Conservation (phyloP, 1,140 invertebrate genomes). For the Trichonephila clavipes region DNA sequence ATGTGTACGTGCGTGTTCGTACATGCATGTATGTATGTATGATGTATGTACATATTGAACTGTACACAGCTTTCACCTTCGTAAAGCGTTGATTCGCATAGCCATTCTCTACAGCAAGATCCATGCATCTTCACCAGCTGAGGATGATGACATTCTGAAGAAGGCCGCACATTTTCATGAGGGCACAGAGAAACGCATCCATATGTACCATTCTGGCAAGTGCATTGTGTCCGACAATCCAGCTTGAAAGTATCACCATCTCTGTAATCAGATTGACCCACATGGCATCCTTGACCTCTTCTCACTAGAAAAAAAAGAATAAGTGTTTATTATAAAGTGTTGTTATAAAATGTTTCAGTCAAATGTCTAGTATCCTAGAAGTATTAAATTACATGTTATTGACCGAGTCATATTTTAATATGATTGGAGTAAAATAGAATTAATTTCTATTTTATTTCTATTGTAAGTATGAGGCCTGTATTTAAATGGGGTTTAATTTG, state of each 20-base stretch:
- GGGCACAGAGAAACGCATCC: conserved; percentile 88
- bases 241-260: conserved; percentile 86
- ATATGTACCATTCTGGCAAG: conserved; percentile 86
- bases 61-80: conserved; percentile 46
- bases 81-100: conserved; percentile 70
- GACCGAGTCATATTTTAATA: too few relatives aligned
- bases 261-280: conserved; percentile 84
- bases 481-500: too few relatives aligned
- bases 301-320: conserved; percentile 78
- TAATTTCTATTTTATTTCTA: too few relatives aligned
- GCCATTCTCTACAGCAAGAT: conserved; percentile 75
- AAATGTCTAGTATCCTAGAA: too few relatives aligned
- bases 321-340: too few relatives aligned
- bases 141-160: conserved; percentile 84
- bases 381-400: too few relatives aligned
- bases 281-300: conserved; percentile 82
- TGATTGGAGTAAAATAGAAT: too few relatives aligned
- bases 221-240: conserved; percentile 86
- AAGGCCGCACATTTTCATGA: conserved; percentile 86
- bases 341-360: too few relatives aligned
- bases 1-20: too few relatives aligned
- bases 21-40: too few relatives aligned
- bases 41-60: too few relatives aligned
- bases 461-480: too few relatives aligned
- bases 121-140: conserved; percentile 84